Evolutionary conservation across 2,888 invertebrate genomes (phyloP).

Genomic region (Sarcophaga rosellei): DNA sequence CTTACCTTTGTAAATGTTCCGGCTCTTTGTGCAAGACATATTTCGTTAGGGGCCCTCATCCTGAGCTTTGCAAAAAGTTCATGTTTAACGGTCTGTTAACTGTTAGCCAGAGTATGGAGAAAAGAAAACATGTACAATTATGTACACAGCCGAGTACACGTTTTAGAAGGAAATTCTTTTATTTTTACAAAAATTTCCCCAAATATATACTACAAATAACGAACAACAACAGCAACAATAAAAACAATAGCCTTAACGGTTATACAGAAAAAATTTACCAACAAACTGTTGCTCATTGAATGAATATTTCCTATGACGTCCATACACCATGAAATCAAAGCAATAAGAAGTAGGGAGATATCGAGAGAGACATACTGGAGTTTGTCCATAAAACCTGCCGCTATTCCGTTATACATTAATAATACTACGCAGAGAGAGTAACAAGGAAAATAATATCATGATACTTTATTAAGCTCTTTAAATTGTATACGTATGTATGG

Average conservation of each 20-base stretch:
- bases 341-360: conserved; percentile 1
- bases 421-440: too few relatives aligned
- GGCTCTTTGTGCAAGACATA: conserved; percentile 18
- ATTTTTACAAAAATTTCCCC: neutral
- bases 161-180: neutral
- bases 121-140: too few relatives aligned
- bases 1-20: neutral
- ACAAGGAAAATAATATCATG: too few relatives aligned
- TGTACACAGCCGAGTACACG: neutral
- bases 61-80: neutral
- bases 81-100: too few relatives aligned
- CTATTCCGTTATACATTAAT: too few relatives aligned
- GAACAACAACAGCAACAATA: neutral
- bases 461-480: too few relatives aligned
- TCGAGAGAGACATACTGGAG: conserved; percentile 1
- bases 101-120: too few relatives aligned
- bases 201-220: neutral
- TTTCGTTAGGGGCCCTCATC: neutral
- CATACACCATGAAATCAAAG: neutral
- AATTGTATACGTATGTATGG: too few relatives aligned
- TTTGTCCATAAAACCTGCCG: conserved; percentile 1
- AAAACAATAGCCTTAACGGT: neutral
- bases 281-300: conserved; percentile 56
- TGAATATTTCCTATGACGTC: conserved; percentile 44
- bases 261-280: conserved; percentile 19